Percentiles rank a stretch among this genome's conserved stretches.
Evolutionary conservation across 2,113 vertebrate species (phyloP).

Genomic region (Typhlomys cinereus): DNA sequence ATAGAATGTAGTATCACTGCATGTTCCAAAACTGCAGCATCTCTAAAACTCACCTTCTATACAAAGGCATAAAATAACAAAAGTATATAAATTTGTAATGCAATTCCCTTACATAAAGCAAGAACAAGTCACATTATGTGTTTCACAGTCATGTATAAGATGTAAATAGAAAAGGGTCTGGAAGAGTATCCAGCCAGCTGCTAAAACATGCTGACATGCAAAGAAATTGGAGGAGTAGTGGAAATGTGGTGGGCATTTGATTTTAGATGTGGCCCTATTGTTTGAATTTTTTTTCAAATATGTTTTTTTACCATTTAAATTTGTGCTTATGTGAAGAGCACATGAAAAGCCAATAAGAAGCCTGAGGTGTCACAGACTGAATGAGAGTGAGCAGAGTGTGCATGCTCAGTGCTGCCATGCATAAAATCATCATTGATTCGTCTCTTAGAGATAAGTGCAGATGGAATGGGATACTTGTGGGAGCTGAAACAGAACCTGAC

Average conservation of each 20-base stretch:
- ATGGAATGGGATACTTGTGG: not conserved
- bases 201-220: not conserved
- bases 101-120: not conserved
- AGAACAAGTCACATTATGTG: not conserved
- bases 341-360: not conserved
- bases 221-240: not conserved
- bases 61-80: not conserved
- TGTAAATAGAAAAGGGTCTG: not conserved
- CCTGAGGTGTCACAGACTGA: not conserved
- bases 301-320: not conserved
- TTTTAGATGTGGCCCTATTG: not conserved
- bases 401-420: not conserved
- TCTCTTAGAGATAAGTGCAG: not conserved
- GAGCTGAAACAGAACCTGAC: not conserved
- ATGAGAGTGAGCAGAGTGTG: not conserved
- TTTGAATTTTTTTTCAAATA: not conserved
- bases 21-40: not conserved
- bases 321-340: not conserved
- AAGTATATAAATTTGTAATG: not conserved
- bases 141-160: not conserved
- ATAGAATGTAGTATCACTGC: not conserved
- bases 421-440: not conserved
- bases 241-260: not conserved
- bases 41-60: not conserved
- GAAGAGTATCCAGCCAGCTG: not conserved